phyloP scores from a whole-genome alignment of 2,113 vertebrate species.

The Daubentonia madagascariensis region DNA sequence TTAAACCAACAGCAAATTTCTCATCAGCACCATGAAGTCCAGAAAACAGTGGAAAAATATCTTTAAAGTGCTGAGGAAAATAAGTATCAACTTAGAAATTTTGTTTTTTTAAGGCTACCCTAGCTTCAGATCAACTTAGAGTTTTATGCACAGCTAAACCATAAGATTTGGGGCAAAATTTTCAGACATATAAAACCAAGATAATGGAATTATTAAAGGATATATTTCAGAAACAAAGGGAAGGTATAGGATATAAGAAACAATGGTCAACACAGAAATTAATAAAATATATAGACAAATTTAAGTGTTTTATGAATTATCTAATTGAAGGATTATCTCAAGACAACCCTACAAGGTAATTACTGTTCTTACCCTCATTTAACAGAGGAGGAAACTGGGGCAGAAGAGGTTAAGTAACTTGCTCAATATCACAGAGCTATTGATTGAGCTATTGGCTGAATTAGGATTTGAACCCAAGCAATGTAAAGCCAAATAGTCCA shows the following conservation, averaged over 20 bases:
- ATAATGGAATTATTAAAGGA: not conserved
- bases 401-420: not conserved
- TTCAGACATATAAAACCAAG: not conserved
- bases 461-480: not conserved
- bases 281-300: not conserved
- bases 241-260: not conserved
- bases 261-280: not conserved
- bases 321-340: not conserved
- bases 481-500: not conserved
- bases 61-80: not conserved
- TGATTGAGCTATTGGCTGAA: not conserved
- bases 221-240: not conserved
- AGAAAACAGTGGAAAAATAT: not conserved
- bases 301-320: not conserved
- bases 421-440: not conserved
- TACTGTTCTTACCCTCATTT: not conserved
- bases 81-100: not conserved
- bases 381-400: not conserved
- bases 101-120: no score
- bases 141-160: not conserved
- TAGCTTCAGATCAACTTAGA: not conserved
- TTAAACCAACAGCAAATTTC: not conserved
- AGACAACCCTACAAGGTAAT: not conserved
- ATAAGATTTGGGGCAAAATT: not conserved
- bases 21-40: not conserved